Evolutionary conservation across 2,888 invertebrate genomes (phyloP).

Genomic region (Leucophenga montana): DNA sequence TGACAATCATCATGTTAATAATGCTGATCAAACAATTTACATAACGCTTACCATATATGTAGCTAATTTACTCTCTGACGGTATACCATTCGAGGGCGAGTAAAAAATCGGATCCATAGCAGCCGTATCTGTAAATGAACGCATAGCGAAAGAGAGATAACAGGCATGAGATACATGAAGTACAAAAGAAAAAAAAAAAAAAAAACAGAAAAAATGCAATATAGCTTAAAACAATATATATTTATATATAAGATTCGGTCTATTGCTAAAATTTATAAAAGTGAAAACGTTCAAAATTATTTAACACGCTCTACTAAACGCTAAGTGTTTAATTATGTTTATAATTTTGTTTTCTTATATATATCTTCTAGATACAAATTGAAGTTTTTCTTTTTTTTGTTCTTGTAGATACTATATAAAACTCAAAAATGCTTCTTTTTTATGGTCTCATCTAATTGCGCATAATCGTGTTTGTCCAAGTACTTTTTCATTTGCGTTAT

Average conservation of each 20-base stretch:
- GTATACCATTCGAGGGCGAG: conserved; percentile 81
- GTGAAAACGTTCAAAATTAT: conserved; percentile 2
- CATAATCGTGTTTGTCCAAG: neutral
- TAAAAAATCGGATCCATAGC: conserved; percentile 85
- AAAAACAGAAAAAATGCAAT: neutral
- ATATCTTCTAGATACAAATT: no score
- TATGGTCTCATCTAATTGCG: neutral
- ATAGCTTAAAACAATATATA: neutral
- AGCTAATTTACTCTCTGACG: conserved; percentile 88
- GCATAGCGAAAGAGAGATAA: conserved; percentile 6
- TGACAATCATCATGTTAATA: conserved; percentile 37
- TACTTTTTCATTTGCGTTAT: neutral
- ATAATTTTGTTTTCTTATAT: neutral
- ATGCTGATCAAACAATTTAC: conserved; percentile 5
- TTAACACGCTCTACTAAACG: neutral
- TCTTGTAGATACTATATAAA: neutral
- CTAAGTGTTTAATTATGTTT: neutral
- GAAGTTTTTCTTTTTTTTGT: no score
- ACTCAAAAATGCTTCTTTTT: neutral
- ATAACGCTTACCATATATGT: conserved; percentile 83
- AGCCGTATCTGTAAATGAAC: conserved; percentile 67
- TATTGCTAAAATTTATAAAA: neutral
- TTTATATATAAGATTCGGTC: neutral
- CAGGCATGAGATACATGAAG: neutral
- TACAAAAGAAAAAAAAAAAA: neutral